Conservation (phyloP, 2,113 vertebrate genomes). For the Nycticorax nycticorax region DNA sequence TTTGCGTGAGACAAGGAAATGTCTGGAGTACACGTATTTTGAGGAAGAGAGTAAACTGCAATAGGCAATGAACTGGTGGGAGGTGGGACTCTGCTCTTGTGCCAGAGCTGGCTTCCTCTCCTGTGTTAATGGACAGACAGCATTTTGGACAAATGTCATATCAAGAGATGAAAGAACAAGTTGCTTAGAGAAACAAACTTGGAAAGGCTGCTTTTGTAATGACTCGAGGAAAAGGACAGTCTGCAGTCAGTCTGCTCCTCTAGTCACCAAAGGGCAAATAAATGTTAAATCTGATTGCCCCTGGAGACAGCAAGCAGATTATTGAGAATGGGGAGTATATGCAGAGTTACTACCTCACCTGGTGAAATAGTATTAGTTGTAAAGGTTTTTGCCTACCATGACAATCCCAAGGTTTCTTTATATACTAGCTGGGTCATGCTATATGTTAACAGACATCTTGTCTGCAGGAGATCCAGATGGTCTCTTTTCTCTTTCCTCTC, state of each 20-base stretch:
- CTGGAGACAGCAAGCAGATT: neutral
- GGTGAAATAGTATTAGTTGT: neutral
- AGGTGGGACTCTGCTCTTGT: neutral
- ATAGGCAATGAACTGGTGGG: neutral
- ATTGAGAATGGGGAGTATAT: neutral
- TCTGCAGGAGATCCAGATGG: neutral
- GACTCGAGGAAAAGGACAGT: neutral
- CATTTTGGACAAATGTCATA: neutral
- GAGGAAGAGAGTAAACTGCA: neutral
- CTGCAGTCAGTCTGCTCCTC: neutral
- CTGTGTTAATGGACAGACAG: neutral
- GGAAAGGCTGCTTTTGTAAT: neutral
- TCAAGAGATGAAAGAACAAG: neutral
- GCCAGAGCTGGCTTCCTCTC: neutral
- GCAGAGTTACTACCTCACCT: neutral
- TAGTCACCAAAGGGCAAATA: neutral
- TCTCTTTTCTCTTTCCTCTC: neutral
- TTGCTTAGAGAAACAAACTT: neutral
- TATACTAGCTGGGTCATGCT: neutral
- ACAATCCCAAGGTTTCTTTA: neutral
- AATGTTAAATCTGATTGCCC: neutral
- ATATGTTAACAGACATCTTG: neutral
- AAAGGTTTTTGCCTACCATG: neutral
- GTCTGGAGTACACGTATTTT: rapidly evolving
- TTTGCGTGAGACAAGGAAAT: neutral